These are phyloP conservation scores for Carposina sasakii DNA, from an alignment of 1,140 invertebrate species.

Conservation along the genomic window DNA sequence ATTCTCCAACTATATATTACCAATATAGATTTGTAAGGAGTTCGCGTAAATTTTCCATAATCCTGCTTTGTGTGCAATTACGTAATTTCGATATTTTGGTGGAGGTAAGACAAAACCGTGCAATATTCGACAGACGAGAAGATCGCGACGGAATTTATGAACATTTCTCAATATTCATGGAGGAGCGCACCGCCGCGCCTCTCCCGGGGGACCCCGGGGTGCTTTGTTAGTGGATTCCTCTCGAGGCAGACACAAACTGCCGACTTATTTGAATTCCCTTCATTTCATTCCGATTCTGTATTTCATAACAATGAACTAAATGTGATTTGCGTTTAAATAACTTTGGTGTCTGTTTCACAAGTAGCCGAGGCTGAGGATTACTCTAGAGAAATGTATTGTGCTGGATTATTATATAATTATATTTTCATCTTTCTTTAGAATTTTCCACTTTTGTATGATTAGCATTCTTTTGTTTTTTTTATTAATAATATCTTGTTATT, in stretches of 20 bases:
- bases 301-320: slow-evolving; percentile 39
- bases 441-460: too few species aligned
- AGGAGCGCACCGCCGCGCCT: slow-evolving; percentile 21
- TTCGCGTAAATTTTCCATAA: too few species aligned
- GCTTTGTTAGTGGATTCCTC: slow-evolving; percentile 51
- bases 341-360: slow-evolving; percentile 24
- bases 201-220: slow-evolving; percentile 6
- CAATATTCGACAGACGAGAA: slow-evolving; percentile 22
- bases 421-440: too few species aligned
- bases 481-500: slow-evolving; percentile 14
- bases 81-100: slow-evolving; percentile 1
- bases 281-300: slow-evolving; percentile 35
- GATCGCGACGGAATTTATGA: slow-evolving; percentile 36
- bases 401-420: too few species aligned
- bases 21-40: too few species aligned
- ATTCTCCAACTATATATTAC: too few species aligned
- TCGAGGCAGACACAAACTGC: slow-evolving; percentile 41
- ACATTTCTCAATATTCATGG: slow-evolving; percentile 59
- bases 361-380: slow-evolving; percentile 6
- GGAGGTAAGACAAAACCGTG: slow-evolving; percentile 11
- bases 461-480: too few species aligned
- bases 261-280: slow-evolving; percentile 50
- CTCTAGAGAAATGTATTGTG: too few species aligned
- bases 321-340: slow-evolving; percentile 34
- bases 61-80: too few species aligned